phyloP scores from a whole-genome alignment of 2,797 vertebrate species.

The Diceros bicornis region DNA sequence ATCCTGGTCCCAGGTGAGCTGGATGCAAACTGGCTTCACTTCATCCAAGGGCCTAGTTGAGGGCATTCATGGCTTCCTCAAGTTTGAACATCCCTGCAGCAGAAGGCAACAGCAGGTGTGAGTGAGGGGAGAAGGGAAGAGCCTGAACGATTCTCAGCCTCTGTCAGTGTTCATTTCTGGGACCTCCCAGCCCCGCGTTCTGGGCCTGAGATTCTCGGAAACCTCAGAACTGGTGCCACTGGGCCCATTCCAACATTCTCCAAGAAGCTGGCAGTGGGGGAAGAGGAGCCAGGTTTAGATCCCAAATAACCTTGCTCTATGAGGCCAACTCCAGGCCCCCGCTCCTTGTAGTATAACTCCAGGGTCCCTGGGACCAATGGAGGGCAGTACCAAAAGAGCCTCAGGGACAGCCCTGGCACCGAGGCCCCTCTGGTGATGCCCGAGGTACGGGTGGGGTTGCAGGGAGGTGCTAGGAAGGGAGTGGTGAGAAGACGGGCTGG shows the following conservation, averaged over 20 bases:
- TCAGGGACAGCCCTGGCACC: background rate
- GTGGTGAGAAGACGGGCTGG: background rate
- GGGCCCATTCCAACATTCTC: background rate
- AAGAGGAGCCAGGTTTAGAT: too few relatives aligned
- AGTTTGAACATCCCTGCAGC: constrained; percentile 59
- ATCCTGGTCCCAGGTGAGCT: background rate
- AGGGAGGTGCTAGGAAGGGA: accelerated
- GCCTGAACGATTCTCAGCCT: background rate
- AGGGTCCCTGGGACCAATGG: background rate
- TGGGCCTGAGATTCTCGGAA: background rate
- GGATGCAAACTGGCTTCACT: constrained; percentile 25
- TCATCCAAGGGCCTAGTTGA: background rate
- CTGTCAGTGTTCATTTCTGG: background rate
- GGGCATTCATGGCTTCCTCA: constrained; percentile 24
- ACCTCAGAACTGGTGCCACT: background rate
- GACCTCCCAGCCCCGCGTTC: background rate
- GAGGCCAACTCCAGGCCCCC: background rate
- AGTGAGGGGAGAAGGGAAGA: background rate
- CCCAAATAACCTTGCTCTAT: background rate
- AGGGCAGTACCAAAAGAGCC: background rate
- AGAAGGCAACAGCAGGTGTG: background rate
- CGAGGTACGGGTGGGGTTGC: background rate
- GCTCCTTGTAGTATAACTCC: background rate
- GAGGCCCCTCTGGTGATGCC: background rate
- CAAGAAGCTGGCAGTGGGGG: too few relatives aligned